These are phyloP conservation scores for Tipula confusa DNA, from an alignment of 2,888 invertebrate genomes.

Conservation along the genomic window DNA sequence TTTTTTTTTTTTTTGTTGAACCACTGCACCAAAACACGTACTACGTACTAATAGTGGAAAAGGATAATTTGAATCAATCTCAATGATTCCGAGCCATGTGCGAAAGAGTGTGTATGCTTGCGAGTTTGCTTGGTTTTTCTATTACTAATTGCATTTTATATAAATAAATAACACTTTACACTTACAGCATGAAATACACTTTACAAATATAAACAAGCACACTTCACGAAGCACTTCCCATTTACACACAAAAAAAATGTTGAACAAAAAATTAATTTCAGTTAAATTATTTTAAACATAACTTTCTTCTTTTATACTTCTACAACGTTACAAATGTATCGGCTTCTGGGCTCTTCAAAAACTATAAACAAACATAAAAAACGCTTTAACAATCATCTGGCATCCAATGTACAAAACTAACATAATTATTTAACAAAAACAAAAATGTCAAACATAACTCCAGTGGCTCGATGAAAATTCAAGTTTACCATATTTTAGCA, in stretches of 20 bases:
- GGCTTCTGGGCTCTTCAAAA: not conserved
- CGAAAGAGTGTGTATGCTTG: not conserved
- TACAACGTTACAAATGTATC: not conserved
- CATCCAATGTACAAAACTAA: conserved; percentile 16
- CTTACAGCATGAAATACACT: not conserved
- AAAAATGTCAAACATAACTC: conserved; percentile 40
- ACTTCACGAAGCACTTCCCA: not conserved
- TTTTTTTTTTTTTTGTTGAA: not conserved
- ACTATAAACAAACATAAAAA: not conserved
- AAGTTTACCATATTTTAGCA: conserved; percentile 62
- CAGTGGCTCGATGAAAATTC: conserved; percentile 74
- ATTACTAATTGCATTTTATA: not conserved
- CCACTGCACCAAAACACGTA: not conserved
- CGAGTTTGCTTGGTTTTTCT: not conserved
- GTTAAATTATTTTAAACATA: not conserved
- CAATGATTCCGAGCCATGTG: not conserved
- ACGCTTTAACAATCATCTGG: not conserved
- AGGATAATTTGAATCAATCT: not conserved
- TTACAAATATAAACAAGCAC: not conserved
- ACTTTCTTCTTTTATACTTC: not conserved
- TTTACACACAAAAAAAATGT: not conserved
- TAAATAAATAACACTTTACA: not conserved
- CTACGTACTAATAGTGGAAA: not conserved
- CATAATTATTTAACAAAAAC: not conserved
- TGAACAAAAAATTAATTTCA: not conserved